Evolutionary conservation across 2,113 vertebrate species (phyloP).

Genomic region (Terrapene triunguis): DNA sequence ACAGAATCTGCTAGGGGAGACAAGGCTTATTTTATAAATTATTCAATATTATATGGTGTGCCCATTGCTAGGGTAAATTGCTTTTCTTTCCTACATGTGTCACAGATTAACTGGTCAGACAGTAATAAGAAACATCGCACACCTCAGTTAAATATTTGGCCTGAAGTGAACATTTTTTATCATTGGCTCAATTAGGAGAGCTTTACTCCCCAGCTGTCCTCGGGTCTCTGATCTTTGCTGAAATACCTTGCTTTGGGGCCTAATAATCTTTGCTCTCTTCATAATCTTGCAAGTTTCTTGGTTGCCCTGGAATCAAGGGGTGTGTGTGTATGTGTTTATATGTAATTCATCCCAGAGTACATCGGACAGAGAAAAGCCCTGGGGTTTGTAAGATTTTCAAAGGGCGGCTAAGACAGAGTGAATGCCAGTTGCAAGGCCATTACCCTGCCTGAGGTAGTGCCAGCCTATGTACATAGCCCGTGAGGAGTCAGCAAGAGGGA

Average conservation of each 20-base stretch:
- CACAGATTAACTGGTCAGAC: background rate
- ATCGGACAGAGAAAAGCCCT: background rate
- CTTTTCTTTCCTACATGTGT: background rate
- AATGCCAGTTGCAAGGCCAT: background rate
- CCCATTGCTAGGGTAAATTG: background rate
- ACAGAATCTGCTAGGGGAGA: background rate
- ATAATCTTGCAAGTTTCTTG: background rate
- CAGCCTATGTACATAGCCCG: background rate
- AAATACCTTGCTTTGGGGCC: fast-evolving
- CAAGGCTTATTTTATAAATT: background rate
- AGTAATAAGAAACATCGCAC: background rate
- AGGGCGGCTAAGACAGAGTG: background rate
- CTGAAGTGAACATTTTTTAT: background rate
- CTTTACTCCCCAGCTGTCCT: background rate
- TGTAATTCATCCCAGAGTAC: background rate
- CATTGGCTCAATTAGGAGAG: background rate
- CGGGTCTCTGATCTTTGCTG: background rate
- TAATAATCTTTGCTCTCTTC: background rate
- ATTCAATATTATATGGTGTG: fast-evolving
- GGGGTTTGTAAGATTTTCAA: background rate
- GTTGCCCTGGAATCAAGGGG: background rate
- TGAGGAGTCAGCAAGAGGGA: background rate
- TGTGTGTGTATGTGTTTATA: background rate
- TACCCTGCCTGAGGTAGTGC: fast-evolving
- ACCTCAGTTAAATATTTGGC: background rate